Evolutionary conservation across 2,888 invertebrate species (phyloP), one percentile per base, ranked within the genome.

Genomic region (Netelia virgata): DNA sequence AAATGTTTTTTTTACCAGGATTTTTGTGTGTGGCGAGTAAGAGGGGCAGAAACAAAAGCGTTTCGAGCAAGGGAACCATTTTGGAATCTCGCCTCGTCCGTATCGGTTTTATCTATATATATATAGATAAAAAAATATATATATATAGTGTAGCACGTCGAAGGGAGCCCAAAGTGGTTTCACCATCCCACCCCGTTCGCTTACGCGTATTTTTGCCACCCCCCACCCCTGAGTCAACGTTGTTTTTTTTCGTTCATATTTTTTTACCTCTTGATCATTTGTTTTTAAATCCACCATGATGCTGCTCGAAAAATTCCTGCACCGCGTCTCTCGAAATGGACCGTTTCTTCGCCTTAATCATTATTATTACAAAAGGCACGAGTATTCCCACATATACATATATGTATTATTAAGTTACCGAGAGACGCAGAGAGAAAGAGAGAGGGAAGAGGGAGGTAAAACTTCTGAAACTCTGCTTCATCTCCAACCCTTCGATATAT

Each of bases 331-430:
- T 86, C 87, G 88, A 88, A 87, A 90, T 90, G 88, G 90, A 84
- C 90, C 90, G 91, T 91, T 83, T 91, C 90, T 90, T 90, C 88
- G 90, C 87, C 88, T 91, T 92, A 92, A 92, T 92, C 91, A 92
- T 92, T 92, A 90, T 92, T 92, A 92, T 92, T 92, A 92, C 91
- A 87, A 83, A 69, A 86, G 84, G 82, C 87, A 88, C 90, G 89
- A 41, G 57, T 68, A 69, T 77, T 77, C 66, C 68, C 18, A 57
- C n/a, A 57, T 16, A 16, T 16, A 16, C 16, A 16, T 28, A 61
- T 23, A 68, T 23, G 57, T 41, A 68, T 76, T 76, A 57, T 64
- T 63, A 5, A 74, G 50, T 47, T 64, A 64, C 63, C 36, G 57
- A 47, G 41, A 43, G 43, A 69, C 20, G 1, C 36, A 63, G 41